Conservation (phyloP, 2,113 vertebrate species). For the Sylvia atricapilla region DNA sequence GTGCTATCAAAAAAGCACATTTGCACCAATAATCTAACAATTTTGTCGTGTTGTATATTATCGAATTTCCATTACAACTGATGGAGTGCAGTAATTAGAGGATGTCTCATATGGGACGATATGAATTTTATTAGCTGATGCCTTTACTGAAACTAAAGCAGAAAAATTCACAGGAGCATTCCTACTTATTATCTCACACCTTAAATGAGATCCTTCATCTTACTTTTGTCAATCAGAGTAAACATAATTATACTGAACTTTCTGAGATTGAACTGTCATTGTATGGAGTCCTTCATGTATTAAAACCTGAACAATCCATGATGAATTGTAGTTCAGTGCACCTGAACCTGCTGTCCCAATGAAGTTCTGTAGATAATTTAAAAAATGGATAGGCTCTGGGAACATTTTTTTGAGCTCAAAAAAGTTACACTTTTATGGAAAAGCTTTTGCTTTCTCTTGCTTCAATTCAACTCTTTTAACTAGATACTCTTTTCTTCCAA, state of each 20-base stretch:
- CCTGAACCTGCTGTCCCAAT: not conserved
- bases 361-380: not conserved
- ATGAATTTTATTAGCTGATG: not conserved
- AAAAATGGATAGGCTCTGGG: not conserved
- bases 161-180: not conserved
- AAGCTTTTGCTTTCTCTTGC: not conserved
- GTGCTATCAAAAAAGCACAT: not conserved
- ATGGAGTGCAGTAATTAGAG: conserved; percentile 18
- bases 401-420: not conserved
- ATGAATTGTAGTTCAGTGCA: not conserved
- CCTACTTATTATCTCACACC: not conserved
- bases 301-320: not conserved
- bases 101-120: not conserved
- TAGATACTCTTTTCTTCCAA: not conserved
- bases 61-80: not conserved
- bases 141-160: not conserved
- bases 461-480: not conserved
- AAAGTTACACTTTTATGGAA: not conserved
- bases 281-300: not conserved
- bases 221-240: not conserved
- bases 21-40: not conserved
- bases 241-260: not conserved
- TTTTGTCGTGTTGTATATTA: not conserved
- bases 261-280: not conserved
- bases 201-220: not conserved